A percentile compares a stretch with the other conserved stretches of the same genome.
These are phyloP conservation scores for Drosophila monieri DNA, from an alignment of 2,888 invertebrate species.

Conservation along the genomic window DNA sequence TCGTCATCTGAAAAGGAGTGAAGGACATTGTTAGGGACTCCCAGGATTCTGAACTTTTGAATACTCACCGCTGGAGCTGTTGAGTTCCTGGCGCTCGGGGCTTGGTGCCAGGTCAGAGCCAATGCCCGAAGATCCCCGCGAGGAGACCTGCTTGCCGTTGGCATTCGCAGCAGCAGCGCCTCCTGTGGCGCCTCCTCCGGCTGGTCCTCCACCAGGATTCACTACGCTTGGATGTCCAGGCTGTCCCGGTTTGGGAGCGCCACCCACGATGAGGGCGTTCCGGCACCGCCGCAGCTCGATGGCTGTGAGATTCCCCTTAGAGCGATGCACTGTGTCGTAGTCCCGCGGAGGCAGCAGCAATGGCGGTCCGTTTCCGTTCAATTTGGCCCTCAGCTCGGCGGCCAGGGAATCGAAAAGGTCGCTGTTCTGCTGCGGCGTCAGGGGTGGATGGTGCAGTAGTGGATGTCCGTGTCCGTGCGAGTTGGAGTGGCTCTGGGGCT, in stretches of 20 bases:
- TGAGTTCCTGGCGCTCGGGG: constrained; percentile 87
- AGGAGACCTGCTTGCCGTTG: constrained; percentile 85
- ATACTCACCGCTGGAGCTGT: constrained; percentile 84
- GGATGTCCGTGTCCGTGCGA: constrained; percentile 36
- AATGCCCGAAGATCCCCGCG: constrained; percentile 94
- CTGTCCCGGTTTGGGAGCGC: constrained; percentile 64
- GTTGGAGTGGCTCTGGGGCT: constrained; percentile 1
- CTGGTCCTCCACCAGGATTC: constrained; percentile 56
- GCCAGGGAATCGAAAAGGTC: constrained; percentile 95
- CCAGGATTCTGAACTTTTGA: neutral
- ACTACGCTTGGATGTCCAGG: constrained; percentile 43
- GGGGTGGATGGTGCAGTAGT: constrained; percentile 62
- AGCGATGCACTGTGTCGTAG: constrained; percentile 94
- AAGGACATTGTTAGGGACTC: neutral
- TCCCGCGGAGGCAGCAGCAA: constrained; percentile 96
- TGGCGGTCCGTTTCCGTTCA: constrained; percentile 88
- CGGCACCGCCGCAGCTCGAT: constrained; percentile 87
- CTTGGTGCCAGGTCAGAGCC: constrained; percentile 95
- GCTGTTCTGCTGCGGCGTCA: constrained; percentile 85
- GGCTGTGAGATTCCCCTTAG: constrained; percentile 89
- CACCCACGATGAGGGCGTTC: constrained; percentile 83
- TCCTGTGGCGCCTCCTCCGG: constrained; percentile 55
- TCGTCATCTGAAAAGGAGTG: constrained; percentile 77
- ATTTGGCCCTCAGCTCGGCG: constrained; percentile 93
- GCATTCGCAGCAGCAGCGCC: constrained; percentile 83